Conservation (phyloP, 2,888 invertebrate species). For the Agrotis ipsilon region DNA sequence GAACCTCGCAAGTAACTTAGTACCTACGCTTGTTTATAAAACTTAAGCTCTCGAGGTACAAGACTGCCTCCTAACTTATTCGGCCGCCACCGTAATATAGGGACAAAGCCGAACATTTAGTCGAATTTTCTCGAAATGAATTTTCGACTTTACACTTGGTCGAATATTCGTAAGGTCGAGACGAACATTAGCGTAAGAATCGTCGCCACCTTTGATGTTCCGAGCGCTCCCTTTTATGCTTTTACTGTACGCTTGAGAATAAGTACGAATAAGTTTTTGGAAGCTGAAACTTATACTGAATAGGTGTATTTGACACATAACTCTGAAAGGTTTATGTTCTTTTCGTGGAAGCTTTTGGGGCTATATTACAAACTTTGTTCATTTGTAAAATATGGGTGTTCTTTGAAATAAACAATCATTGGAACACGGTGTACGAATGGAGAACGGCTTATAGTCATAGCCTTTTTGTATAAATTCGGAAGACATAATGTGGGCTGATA, state of each 20-base stretch:
- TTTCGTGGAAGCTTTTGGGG: not conserved
- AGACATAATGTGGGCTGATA: too few relatives aligned
- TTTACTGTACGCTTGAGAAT: conserved; percentile 46
- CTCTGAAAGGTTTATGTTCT: not conserved
- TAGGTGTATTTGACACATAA: conserved; percentile 25
- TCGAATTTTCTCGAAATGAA: conserved; percentile 64
- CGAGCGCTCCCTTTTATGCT: conserved; percentile 35
- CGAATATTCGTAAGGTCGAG: conserved; percentile 65
- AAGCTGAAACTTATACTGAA: conserved; percentile 28
- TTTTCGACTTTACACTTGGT: conserved; percentile 67
- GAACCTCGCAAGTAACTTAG: conserved; percentile 40
- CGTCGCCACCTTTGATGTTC: conserved; percentile 63
- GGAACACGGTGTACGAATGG: not conserved
- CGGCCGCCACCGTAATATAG: conserved; percentile 35
- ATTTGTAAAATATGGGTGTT: conserved; percentile 4
- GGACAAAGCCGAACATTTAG: conserved; percentile 67
- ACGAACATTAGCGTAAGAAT: conserved; percentile 61
- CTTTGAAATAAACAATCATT: not conserved
- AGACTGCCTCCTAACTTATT: conserved; percentile 55
- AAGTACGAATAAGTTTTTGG: conserved; percentile 44
- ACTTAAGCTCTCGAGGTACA: conserved; percentile 30
- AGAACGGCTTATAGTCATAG: not conserved
- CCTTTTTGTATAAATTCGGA: not conserved
- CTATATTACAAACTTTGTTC: not conserved
- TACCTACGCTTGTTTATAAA: conserved; percentile 46